Evolutionary conservation across 2,888 invertebrate species (phyloP).

Genomic region (Lasioglossum zephyrum): DNA sequence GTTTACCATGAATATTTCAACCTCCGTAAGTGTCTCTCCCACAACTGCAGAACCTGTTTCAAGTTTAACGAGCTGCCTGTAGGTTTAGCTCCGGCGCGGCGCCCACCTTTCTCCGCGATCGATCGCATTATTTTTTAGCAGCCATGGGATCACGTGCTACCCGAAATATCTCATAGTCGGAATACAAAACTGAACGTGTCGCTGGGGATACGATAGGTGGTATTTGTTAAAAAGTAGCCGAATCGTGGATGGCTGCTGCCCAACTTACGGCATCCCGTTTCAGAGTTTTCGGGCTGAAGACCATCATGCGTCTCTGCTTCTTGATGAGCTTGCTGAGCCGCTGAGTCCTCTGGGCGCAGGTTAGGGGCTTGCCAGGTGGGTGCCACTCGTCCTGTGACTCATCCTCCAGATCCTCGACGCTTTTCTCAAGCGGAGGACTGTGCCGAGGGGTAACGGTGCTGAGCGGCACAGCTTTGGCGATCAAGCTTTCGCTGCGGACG

Average conservation of each 20-base stretch:
- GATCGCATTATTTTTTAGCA: conserved; percentile 48
- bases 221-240: too few relatives aligned
- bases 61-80: conserved; percentile 69
- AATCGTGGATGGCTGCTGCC: too few relatives aligned
- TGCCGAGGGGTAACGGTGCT: conserved; percentile 89
- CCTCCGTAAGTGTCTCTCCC: conserved; percentile 71
- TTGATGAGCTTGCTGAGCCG: conserved; percentile 89
- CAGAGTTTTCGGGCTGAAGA: conserved; percentile 72
- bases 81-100: conserved; percentile 22
- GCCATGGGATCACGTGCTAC: neutral
- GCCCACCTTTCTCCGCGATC: conserved; percentile 16
- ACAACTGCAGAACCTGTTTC: conserved; percentile 64
- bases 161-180: neutral
- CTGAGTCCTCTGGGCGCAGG: conserved; percentile 89
- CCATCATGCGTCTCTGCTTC: conserved; percentile 87
- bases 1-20: conserved; percentile 78
- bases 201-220: too few relatives aligned
- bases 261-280: conserved; percentile 63
- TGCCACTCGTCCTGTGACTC: conserved; percentile 66
- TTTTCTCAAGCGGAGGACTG: conserved; percentile 84
- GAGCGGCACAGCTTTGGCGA: conserved; percentile 90
- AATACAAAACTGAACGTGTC: neutral
- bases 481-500: conserved; percentile 89
- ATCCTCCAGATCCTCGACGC: conserved; percentile 64
- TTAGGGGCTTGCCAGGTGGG: conserved; percentile 85